Conservation (phyloP, 2,113 vertebrate genomes). For the Neolamprologus cancellatus region DNA sequence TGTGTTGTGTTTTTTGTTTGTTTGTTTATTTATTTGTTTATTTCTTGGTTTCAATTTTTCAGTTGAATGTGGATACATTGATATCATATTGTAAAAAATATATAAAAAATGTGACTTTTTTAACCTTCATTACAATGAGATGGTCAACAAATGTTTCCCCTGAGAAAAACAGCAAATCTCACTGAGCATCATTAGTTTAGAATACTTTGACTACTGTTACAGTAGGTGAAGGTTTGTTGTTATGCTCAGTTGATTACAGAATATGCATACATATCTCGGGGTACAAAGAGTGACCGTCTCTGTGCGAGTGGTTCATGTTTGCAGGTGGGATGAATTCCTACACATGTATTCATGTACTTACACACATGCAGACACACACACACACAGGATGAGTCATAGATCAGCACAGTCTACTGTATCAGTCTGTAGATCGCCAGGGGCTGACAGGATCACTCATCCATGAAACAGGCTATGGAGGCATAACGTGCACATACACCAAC, state of each 20-base stretch:
- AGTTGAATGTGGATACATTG: not conserved
- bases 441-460: conserved; percentile 30
- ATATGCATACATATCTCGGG: not conserved
- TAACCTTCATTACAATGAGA: not conserved
- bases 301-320: not conserved
- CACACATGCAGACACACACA: not conserved
- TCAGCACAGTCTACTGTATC: conserved; percentile 34
- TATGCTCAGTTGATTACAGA: not conserved
- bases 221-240: not conserved
- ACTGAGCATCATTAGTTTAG: not conserved
- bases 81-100: not conserved
- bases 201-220: not conserved
- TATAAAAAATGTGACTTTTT: not conserved
- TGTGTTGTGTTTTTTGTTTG: not conserved
- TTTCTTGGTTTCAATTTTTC: not conserved
- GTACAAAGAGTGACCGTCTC: accelerated
- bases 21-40: not conserved
- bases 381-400: conserved; percentile 24
- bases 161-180: not conserved
- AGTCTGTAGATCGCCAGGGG: conserved; percentile 31
- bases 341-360: not conserved
- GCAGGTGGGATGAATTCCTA: conserved; percentile 5
- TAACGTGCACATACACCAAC: conserved; percentile 8
- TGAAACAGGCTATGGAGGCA: conserved; percentile 35
- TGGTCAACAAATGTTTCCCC: not conserved